These are phyloP conservation scores for Crotalus tigris DNA, from an alignment of 2,113 vertebrate genomes.

Conservation along the genomic window DNA sequence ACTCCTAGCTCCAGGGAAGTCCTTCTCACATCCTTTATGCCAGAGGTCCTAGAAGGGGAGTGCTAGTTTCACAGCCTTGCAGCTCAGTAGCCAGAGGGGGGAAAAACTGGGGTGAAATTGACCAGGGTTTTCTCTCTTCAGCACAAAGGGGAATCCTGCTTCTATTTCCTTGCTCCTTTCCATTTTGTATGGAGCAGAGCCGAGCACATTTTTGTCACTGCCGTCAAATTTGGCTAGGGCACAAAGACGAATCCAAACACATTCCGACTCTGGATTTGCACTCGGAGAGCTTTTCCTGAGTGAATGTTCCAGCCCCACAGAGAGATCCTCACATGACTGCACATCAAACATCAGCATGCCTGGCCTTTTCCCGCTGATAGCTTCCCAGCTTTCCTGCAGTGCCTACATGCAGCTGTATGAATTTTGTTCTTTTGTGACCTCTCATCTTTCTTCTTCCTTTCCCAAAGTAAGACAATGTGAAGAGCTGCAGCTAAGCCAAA, in stretches of 20 bases:
- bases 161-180: not conserved
- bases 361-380: not conserved
- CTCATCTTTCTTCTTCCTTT: not conserved
- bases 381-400: not conserved
- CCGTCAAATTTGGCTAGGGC: not conserved
- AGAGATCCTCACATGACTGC: not conserved
- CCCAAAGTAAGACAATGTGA: not conserved
- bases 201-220: not conserved
- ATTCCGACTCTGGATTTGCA: not conserved
- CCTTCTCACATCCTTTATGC: not conserved
- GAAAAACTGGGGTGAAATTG: not conserved
- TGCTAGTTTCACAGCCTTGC: not conserved
- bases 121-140: not conserved
- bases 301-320: not conserved
- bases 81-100: not conserved
- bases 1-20: not conserved
- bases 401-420: rapidly evolving
- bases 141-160: not conserved
- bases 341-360: not conserved
- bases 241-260: not conserved
- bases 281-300: not conserved
- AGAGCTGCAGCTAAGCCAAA: not conserved
- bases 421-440: too few relatives aligned
- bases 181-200: not conserved
- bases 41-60: not conserved